phyloP scores from a whole-genome alignment of 2,888 invertebrate species.

The Xestia ashworthii region DNA sequence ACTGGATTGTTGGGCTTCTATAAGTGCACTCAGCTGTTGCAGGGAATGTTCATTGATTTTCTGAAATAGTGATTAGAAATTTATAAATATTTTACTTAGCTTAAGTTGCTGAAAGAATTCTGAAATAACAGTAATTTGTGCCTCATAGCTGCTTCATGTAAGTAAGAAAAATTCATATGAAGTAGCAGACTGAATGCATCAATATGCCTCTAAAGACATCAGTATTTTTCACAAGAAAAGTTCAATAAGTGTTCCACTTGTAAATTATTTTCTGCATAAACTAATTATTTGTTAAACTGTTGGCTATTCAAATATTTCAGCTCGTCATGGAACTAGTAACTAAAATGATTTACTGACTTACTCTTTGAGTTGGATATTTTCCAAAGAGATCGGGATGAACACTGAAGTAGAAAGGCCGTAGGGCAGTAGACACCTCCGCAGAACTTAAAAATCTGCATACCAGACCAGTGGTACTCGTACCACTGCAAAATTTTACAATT shows the following conservation, averaged over 20 bases:
- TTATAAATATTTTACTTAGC: neutral
- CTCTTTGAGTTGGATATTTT: conserved; percentile 96
- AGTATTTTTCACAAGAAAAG: neutral
- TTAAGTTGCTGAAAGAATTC: neutral
- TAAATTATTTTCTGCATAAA: neutral
- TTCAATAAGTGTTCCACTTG: neutral
- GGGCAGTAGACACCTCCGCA: conserved; percentile 96
- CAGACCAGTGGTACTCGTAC: conserved; percentile 73
- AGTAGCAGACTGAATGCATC: neutral
- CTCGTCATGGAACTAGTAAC: neutral
- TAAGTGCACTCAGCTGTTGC: conserved; percentile 95
- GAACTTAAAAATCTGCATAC: conserved; percentile 91
- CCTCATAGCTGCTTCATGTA: neutral
- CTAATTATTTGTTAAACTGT: no score
- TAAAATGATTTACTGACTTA: conserved; percentile 78
- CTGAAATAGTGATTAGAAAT: conserved; percentile 86
- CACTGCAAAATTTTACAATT: conserved; percentile 63
- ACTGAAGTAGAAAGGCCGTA: conserved; percentile 98
- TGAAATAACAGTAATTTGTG: neutral
- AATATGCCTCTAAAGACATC: neutral
- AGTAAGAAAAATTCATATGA: neutral
- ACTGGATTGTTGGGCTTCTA: conserved; percentile 94
- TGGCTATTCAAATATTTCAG: neutral
- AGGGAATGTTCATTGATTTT: conserved; percentile 97
- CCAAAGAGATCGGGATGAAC: conserved; percentile 99